Evolutionary conservation across 2,888 invertebrate species (phyloP), one percentile per base, ranked within the genome.

Genomic region (Arrhopalites spinosus): DNA sequence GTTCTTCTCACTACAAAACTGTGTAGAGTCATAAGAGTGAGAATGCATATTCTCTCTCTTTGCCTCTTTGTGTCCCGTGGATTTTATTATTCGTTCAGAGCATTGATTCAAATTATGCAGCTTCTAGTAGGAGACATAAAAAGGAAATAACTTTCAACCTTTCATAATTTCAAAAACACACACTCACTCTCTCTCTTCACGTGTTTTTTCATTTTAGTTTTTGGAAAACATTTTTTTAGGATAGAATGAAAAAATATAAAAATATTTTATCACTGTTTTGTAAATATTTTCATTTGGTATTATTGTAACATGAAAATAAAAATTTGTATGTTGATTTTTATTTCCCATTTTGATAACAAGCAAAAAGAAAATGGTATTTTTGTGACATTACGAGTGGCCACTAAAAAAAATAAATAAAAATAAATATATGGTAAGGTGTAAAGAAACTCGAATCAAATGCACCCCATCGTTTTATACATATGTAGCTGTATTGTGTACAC

Each of bases 71-170:
- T 53, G 17, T 59, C 59, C 59, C 59, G 59, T 59, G 5, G 59
- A 59, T 59, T 59, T 59, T 59, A 59, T 59, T 59, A 59, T 59
- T 59, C 25, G 27, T 11, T 27, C 59, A 20, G 13, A 59, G 59
- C 27, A 59, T 59, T 59, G 59, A 59, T 59, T 59, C 25, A 59
- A 23, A 15, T 50, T 25, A 59, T 25, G 59, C 59, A 59, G 20
- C 20, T 59, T 36, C 53, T 5, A 53, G 47, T 45, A 36, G 11
- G 36, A 36, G 36, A 36, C 36, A 36, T 36, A 36, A 36, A 36
- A 36, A 36, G 36, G 11, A 36, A 36, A 36, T 36, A 36, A 36
- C 36, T 36, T 36, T 36, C 5, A 36, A 36, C 5, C 36, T 36
- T 36, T 36, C 36, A 36, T 36, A 36, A 36, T 36, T 36, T 36